These are phyloP conservation scores for Hydropotes inermis DNA, from an alignment of 2,113 vertebrate genomes.

Conservation along the genomic window DNA sequence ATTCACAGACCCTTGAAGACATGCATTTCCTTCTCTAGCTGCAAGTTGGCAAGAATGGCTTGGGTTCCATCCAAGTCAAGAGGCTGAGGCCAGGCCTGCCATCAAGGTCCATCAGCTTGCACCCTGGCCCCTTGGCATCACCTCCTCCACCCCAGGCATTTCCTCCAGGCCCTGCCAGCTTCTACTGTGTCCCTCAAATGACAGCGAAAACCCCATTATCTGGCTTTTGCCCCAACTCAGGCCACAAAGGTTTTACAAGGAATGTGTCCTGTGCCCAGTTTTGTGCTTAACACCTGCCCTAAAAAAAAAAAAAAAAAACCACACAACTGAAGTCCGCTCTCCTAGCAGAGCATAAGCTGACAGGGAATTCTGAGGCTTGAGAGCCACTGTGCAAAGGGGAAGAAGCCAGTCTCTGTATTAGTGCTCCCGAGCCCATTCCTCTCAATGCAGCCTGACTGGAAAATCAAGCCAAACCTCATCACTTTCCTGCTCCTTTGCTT, in stretches of 20 bases:
- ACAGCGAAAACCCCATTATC: background rate
- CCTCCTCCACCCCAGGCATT: background rate
- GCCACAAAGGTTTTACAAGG: background rate
- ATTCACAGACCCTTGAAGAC: background rate
- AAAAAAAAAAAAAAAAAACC: background rate
- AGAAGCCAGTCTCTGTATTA: background rate
- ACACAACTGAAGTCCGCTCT: background rate
- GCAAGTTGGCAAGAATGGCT: background rate
- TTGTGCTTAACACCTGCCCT: background rate
- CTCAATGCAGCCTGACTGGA: background rate
- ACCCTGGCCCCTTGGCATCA: background rate
- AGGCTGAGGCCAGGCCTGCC: background rate
- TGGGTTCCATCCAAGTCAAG: background rate
- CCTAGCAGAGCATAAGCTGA: background rate
- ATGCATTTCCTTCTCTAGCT: background rate
- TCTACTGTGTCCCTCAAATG: background rate
- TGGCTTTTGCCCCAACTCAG: background rate
- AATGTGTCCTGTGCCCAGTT: background rate
- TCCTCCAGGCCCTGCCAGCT: background rate
- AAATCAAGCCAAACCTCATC: background rate
- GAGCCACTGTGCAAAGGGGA: background rate
- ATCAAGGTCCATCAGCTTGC: background rate
- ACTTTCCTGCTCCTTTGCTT: background rate
- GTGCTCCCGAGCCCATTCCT: background rate
- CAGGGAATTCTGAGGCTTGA: fast-evolving